Evolutionary conservation across 2,113 vertebrate genomes (phyloP).

Genomic region (Microtus pennsylvanicus): DNA sequence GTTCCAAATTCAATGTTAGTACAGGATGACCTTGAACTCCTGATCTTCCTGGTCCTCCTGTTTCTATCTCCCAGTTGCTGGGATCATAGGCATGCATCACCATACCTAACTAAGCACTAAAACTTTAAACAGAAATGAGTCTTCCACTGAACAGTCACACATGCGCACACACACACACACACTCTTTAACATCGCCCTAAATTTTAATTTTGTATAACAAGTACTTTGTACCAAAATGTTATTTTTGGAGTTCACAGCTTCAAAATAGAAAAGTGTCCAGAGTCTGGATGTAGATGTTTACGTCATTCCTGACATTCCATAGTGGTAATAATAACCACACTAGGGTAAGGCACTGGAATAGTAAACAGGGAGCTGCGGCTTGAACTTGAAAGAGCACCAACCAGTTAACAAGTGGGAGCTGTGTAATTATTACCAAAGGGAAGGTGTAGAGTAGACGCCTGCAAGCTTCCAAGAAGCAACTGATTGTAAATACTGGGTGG

Average conservation of each 20-base stretch:
- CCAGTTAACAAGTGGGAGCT: background rate
- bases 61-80: background rate
- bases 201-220: conserved; percentile 40
- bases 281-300: background rate
- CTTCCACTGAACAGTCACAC: too few species aligned
- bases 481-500: background rate
- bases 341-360: background rate
- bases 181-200: background rate
- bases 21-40: background rate
- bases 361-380: background rate
- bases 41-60: background rate
- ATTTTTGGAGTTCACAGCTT: conserved; percentile 50
- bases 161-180: background rate
- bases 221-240: background rate
- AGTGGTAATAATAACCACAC: background rate
- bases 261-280: background rate
- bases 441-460: background rate
- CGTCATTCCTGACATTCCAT: background rate
- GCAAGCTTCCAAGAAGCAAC: background rate
- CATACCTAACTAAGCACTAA: background rate
- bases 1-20: background rate
- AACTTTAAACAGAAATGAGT: background rate
- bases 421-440: background rate
- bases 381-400: background rate
- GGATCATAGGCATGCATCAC: background rate